Percentiles rank a stretch among this genome's conserved stretches.
Evolutionary conservation across 2,888 invertebrate species (phyloP).

Genomic region (Heliconius hortense): DNA sequence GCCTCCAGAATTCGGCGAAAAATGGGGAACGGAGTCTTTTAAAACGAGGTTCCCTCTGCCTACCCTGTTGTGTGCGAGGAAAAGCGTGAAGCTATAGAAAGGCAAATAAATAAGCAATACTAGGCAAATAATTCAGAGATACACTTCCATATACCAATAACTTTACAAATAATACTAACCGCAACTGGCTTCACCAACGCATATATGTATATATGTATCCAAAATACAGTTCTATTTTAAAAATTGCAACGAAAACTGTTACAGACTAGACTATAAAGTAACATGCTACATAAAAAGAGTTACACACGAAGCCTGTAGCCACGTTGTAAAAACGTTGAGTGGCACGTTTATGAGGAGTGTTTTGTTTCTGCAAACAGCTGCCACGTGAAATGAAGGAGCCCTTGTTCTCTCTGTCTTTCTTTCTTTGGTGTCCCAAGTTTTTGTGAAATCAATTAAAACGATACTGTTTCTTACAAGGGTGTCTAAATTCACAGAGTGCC

Average conservation of each 20-base stretch:
- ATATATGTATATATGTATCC: background rate
- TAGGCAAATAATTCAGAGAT: background rate
- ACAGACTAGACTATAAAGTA: slow-evolving; percentile 12
- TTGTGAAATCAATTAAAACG: slow-evolving; percentile 68
- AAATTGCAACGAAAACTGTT: slow-evolving; percentile 23
- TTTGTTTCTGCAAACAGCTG: slow-evolving; percentile 50
- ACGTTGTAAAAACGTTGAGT: slow-evolving; percentile 37
- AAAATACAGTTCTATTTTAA: background rate
- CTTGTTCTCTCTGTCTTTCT: slow-evolving; percentile 34
- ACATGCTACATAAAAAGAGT: slow-evolving; percentile 14
- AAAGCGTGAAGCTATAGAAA: background rate
- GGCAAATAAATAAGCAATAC: background rate
- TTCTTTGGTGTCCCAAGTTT: slow-evolving; percentile 49
- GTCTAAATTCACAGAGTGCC: slow-evolving; percentile 67
- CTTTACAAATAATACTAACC: background rate
- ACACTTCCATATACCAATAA: background rate
- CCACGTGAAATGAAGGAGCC: slow-evolving; percentile 41
- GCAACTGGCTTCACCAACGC: background rate
- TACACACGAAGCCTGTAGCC: slow-evolving; percentile 20
- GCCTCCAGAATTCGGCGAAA: too few species aligned
- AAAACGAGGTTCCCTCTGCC: background rate
- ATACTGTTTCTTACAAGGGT: slow-evolving; percentile 58
- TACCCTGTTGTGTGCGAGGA: background rate
- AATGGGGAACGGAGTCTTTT: background rate
- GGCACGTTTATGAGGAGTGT: slow-evolving; percentile 40